Base-by-base conservation (phyloP, 2,888 invertebrate species). In the Platycheirus rosarum region DNA sequence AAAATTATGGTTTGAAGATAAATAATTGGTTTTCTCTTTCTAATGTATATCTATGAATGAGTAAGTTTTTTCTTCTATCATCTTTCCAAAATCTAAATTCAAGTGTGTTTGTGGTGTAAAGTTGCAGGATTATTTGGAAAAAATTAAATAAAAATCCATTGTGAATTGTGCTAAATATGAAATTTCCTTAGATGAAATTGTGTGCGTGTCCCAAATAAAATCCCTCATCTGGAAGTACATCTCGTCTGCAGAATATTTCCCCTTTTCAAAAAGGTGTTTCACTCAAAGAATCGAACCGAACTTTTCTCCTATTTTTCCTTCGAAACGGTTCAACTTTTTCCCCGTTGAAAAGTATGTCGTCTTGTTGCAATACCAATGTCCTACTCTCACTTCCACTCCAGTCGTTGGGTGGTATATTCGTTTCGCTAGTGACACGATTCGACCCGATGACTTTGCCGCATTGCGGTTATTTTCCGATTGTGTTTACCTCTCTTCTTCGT, bases 381-480 rank as follows among this genome's bases (percentile, higher is more conserved):
- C 69, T 76, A 65, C 63, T 79, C 63, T 18, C 37, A 29, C 77
- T 63, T 85, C 78, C 85, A 85, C 14, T 75, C 84, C 84, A 85
- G 85, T 85, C 86, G 86, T 68, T 85, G 85, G 60, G 55, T 53
- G 71, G 46, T 84, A 79, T 73, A 73, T 32, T 37, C 48, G 32
- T 71, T 82, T 82, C 79, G 40, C 29, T 74, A 66, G 68, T 84
- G 78, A 87, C 88, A 89, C 89, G 89, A 88, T 89, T 88, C 88
- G 88, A 85, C 86, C 86, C 86, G 86, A 85, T 86, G 85, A 86
- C 85, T 86, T 90, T 90, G 90, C 90, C 91, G 91, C 91, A 91
- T 88, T 91, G 91, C 91, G 91, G 91, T 90, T 90, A 89, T 90
- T 86, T 84, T 80, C 86, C 87, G 86, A 87, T 86, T 87, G 68